A percentile compares a stretch with the other conserved stretches of the same genome.
Conservation (phyloP, 2,113 vertebrate genomes). For the Halcyon senegalensis region DNA sequence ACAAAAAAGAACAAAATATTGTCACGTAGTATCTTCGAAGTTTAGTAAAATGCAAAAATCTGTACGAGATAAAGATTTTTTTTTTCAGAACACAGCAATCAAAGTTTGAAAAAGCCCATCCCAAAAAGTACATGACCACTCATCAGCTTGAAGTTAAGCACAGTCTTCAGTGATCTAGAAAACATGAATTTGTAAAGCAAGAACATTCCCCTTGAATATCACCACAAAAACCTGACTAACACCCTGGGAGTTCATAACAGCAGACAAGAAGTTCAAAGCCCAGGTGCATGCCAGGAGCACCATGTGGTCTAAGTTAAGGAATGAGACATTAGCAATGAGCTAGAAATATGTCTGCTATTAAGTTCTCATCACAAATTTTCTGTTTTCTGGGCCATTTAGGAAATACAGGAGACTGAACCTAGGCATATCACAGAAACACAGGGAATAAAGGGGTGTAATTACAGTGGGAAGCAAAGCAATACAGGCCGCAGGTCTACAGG, state of each 20-base stretch:
- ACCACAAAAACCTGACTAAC: background rate
- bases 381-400: background rate
- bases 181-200: background rate
- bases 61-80: background rate
- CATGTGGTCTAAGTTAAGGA: background rate
- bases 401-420: background rate
- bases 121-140: background rate
- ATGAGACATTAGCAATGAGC: background rate
- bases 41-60: constrained; percentile 16
- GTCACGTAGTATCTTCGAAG: background rate
- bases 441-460: background rate
- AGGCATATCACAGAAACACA: background rate
- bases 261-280: background rate
- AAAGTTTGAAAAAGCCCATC: background rate
- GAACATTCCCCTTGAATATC: background rate
- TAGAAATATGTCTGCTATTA: background rate
- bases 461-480: background rate
- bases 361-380: background rate
- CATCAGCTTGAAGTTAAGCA: background rate
- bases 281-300: background rate
- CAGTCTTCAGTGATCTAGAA: background rate
- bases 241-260: background rate
- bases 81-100: background rate
- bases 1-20: constrained; percentile 40
- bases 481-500: background rate